A percentile compares a stretch with the other conserved stretches of the same genome.
Conservation (phyloP, 2,113 vertebrate species). For the Neoarius graeffei region DNA sequence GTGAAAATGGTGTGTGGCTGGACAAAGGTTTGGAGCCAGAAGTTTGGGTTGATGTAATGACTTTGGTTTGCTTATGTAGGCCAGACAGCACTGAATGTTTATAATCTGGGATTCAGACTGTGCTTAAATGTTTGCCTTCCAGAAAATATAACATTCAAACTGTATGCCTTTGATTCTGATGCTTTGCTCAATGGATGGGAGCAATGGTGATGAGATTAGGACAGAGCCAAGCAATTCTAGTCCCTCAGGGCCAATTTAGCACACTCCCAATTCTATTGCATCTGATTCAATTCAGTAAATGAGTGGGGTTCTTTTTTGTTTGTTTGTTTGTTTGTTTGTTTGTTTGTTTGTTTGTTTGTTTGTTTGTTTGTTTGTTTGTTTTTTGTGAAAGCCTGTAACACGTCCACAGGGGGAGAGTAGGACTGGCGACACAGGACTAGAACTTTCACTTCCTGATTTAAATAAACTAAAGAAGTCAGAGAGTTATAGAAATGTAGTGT, state of each 20-base stretch:
- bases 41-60: neutral
- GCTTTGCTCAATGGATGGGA: conserved; percentile 2
- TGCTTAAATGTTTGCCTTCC: neutral
- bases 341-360: neutral
- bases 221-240: conserved; percentile 16
- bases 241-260: conserved; percentile 16
- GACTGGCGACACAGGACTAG: neutral
- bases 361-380: too few relatives aligned
- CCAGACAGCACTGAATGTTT: neutral
- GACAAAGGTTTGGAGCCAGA: neutral
- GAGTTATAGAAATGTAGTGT: neutral
- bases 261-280: neutral
- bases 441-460: neutral
- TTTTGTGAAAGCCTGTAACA: neutral
- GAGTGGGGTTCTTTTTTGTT: neutral
- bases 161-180: neutral
- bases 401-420: neutral
- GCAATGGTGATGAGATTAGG: conserved; percentile 13
- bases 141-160: conserved; percentile 8
- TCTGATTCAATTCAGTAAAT: conserved; percentile 34
- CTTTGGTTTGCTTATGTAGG: neutral
- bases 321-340: neutral
- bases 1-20: neutral
- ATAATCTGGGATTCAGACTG: neutral
- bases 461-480: neutral